Evolutionary conservation across 2,888 invertebrate species (phyloP).

Genomic region (Macrosoma leucophasiata): DNA sequence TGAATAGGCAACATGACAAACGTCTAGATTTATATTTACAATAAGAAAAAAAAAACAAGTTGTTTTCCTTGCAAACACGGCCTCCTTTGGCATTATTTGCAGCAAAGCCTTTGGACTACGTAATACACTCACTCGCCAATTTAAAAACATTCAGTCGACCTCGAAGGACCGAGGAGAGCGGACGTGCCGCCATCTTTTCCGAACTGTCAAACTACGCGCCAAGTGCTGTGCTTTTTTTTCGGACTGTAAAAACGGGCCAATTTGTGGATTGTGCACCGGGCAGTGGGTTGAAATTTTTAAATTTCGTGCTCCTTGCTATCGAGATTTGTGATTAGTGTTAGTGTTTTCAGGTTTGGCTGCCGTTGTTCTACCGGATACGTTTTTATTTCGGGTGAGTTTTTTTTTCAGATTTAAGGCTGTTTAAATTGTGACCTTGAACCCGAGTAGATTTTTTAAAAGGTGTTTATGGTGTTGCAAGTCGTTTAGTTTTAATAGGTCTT

Average conservation of each 20-base stretch:
- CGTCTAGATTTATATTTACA: slow-evolving; percentile 7
- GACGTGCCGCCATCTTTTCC: slow-evolving; percentile 45
- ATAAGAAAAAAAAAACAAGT: slow-evolving; percentile 37
- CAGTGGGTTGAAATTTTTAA: too few species aligned
- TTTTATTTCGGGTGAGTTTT: slow-evolving; percentile 26
- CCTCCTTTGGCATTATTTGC: slow-evolving; percentile 49
- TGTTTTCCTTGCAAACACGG: slow-evolving; percentile 63
- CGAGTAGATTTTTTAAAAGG: too few species aligned
- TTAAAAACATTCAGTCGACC: slow-evolving; percentile 62
- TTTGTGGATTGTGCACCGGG: too few species aligned
- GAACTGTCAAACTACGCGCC: slow-evolving; percentile 52
- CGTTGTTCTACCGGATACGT: slow-evolving; percentile 24
- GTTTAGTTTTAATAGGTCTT: too few species aligned
- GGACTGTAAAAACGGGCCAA: slow-evolving; percentile 9
- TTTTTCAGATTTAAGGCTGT: too few species aligned
- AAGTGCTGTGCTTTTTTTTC: slow-evolving; percentile 25
- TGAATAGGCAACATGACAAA: slow-evolving; percentile 34
- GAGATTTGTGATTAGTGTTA: too few species aligned
- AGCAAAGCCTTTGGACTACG: slow-evolving; percentile 47
- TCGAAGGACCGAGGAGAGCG: slow-evolving; percentile 53
- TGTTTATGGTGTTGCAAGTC: too few species aligned
- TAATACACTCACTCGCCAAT: slow-evolving; percentile 50
- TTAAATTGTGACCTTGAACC: too few species aligned
- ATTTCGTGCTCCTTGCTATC: too few species aligned
- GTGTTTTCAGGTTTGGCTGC: too few species aligned